A percentile compares a stretch with the other conserved stretches of the same genome.
phyloP scores from a whole-genome alignment of 2,888 invertebrate species.

The Drosophila peninsularis region DNA sequence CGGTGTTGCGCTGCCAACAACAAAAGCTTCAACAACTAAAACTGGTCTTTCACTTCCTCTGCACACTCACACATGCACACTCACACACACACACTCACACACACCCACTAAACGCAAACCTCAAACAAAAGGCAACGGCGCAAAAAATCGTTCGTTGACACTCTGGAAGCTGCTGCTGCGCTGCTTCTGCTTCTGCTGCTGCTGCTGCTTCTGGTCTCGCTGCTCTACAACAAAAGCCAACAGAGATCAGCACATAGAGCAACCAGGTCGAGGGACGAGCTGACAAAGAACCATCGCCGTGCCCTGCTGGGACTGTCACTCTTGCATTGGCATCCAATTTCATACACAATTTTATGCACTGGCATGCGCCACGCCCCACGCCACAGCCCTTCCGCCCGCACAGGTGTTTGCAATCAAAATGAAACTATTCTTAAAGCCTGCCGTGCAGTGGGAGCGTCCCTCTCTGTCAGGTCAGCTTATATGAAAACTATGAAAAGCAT shows the following conservation, averaged over 20 bases:
- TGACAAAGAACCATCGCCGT: constrained; percentile 10
- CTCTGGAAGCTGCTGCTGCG: constrained; percentile 44
- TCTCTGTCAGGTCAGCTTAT: neutral
- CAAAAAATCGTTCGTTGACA: constrained; percentile 80
- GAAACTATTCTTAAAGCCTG: neutral
- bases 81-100: neutral
- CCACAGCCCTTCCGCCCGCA: neutral
- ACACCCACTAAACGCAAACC: constrained; percentile 22
- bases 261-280: constrained; percentile 4
- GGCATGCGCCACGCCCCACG: constrained; percentile 29
- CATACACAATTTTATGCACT: constrained; percentile 64
- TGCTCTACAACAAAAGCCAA: constrained; percentile 26
- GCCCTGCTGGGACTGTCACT: constrained; percentile 36
- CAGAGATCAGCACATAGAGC: constrained; percentile 32
- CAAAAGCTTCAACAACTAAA: constrained; percentile 29
- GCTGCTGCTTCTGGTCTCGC: constrained; percentile 10
- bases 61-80: neutral
- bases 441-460: too few relatives aligned
- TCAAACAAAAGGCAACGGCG: constrained; percentile 54
- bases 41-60: constrained; percentile 47
- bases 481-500: neutral
- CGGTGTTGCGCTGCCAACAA: constrained; percentile 31
- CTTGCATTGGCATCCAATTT: constrained; percentile 52
- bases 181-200: constrained; percentile 10
- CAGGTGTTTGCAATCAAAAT: constrained; percentile 13